A percentile compares a stretch with the other conserved stretches of the same genome.
These are phyloP conservation scores for Andrena cerasifolii DNA, from an alignment of 1,140 invertebrate genomes.

Conservation along the genomic window DNA sequence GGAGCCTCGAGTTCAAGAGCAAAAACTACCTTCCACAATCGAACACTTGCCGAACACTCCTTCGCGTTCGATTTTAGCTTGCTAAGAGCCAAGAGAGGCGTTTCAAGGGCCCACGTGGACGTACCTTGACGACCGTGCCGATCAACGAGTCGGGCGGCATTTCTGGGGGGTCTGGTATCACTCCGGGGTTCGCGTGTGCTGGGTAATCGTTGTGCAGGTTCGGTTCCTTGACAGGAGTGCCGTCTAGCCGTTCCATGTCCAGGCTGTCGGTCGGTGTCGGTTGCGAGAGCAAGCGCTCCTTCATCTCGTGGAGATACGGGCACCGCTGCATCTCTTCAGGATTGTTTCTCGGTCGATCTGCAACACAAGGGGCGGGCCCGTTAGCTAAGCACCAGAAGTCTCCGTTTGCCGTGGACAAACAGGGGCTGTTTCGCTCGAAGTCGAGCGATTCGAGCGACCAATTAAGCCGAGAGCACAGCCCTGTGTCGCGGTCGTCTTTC, in stretches of 20 bases:
- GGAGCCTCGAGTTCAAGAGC: too few relatives aligned
- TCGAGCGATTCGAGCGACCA: too few relatives aligned
- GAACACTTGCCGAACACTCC: too few relatives aligned
- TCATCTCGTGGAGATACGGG: slow-evolving; percentile 95
- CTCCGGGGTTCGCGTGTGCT: slow-evolving; percentile 80
- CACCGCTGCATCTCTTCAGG: slow-evolving; percentile 90
- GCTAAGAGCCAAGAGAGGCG: background rate
- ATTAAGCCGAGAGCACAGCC: background rate
- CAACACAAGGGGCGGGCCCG: slow-evolving; percentile 20
- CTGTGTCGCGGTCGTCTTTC: background rate
- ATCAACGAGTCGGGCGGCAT: slow-evolving; percentile 86
- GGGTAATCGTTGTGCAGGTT: slow-evolving; percentile 82
- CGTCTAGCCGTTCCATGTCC: slow-evolving; percentile 82
- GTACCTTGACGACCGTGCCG: slow-evolving; percentile 93
- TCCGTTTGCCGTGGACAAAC: too few relatives aligned
- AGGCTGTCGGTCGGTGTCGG: slow-evolving; percentile 82
- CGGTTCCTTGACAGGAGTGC: slow-evolving; percentile 80
- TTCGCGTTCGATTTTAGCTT: too few relatives aligned
- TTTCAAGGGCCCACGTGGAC: background rate
- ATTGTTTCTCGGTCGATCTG: slow-evolving; percentile 76
- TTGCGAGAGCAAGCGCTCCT: slow-evolving; percentile 91
- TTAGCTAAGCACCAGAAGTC: background rate
- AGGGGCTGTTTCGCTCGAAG: background rate
- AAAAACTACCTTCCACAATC: too few relatives aligned
- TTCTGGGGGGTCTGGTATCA: slow-evolving; percentile 85